phyloP scores from a whole-genome alignment of 1,140 invertebrate species.

The Chironomus striatipennis region DNA sequence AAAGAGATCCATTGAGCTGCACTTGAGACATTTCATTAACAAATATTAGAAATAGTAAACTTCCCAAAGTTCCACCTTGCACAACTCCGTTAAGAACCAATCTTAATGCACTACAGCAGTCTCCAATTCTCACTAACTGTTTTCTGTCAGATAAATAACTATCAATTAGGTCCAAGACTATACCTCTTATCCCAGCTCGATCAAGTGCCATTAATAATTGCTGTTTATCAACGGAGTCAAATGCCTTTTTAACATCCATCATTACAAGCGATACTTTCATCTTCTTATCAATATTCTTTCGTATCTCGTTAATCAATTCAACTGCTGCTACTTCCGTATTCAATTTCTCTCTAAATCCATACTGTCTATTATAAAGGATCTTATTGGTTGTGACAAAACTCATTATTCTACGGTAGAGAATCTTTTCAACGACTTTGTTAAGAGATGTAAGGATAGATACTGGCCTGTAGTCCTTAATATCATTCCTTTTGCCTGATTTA shows the following conservation, averaged over 20 bases:
- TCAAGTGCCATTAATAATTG: slow-evolving; percentile 24
- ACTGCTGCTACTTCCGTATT: no score
- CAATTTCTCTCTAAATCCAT: no score
- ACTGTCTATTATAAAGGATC: no score
- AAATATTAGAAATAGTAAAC: neutral
- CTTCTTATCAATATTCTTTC: slow-evolving; percentile 11
- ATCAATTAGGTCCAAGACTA: neutral
- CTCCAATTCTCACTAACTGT: neutral
- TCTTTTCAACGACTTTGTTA: no score
- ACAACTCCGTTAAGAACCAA: neutral
- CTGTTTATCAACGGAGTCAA: slow-evolving; percentile 28
- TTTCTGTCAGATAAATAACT: neutral
- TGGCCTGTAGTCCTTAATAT: neutral
- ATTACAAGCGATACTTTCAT: slow-evolving; percentile 26
- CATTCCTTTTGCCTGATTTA: neutral
- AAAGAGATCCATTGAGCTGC: neutral
- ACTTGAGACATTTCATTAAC: neutral
- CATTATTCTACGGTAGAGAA: no score
- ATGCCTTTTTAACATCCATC: slow-evolving; percentile 28
- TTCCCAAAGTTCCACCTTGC: neutral
- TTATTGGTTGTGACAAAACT: no score
- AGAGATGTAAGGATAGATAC: neutral
- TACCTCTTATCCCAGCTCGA: slow-evolving; percentile 16
- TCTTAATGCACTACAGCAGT: neutral
- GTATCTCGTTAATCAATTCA: neutral